Percentiles rank a stretch among this genome's conserved stretches.
phyloP scores from a whole-genome alignment of 2,113 vertebrate species.

The Chaetorhynchus papuensis region DNA sequence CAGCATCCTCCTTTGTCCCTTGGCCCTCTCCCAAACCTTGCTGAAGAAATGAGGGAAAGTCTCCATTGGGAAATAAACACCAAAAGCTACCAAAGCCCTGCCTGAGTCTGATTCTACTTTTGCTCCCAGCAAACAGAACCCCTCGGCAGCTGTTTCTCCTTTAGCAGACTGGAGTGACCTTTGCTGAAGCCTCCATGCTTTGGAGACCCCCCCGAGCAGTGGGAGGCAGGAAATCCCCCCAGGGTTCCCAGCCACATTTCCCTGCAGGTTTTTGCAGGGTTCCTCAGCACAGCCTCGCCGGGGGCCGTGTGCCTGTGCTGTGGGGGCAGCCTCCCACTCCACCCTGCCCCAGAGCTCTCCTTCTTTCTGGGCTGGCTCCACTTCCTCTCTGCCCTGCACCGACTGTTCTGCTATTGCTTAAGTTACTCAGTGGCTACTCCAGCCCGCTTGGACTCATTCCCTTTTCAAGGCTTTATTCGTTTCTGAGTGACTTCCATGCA shows the following conservation, averaged over 20 bases:
- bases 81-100: not conserved
- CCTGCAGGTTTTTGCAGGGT: not conserved
- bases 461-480: not conserved
- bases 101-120: not conserved
- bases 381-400: not conserved
- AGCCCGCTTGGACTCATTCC: not conserved
- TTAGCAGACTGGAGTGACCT: not conserved
- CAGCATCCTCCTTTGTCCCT: not conserved
- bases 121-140: not conserved
- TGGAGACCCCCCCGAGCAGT: conserved; percentile 18
- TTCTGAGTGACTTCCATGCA: not conserved
- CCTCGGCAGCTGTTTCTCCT: not conserved
- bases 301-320: not conserved
- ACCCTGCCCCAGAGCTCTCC: not conserved
- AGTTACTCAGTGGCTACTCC: not conserved
- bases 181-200: not conserved
- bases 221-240: conserved; percentile 55
- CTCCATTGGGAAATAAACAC: not conserved
- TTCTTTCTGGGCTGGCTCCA: not conserved
- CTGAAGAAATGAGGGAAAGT: not conserved
- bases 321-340: not conserved
- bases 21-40: not conserved
- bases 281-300: not conserved
- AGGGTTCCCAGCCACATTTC: conserved; percentile 20
- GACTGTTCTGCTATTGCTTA: not conserved